phyloP scores from a whole-genome alignment of 2,797 vertebrate genomes.

The Spheniscus humboldti region DNA sequence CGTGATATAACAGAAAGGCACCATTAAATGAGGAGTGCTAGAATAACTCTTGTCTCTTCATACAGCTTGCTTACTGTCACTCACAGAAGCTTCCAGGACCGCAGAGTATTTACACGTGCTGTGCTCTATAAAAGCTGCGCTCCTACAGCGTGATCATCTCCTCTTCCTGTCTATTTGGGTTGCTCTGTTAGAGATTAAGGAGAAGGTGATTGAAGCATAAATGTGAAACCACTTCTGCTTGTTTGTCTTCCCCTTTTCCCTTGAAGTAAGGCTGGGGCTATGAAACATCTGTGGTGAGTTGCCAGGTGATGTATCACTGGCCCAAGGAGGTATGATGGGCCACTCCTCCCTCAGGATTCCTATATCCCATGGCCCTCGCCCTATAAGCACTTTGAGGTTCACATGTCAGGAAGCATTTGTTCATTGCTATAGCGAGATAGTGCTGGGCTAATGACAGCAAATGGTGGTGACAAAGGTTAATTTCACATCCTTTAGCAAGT shows the following conservation, averaged over 20 bases:
- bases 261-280: background rate
- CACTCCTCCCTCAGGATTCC: background rate
- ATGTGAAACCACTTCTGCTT: background rate
- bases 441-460: background rate
- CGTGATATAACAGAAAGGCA: background rate
- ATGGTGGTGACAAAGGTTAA: background rate
- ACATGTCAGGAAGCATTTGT: background rate
- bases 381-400: background rate
- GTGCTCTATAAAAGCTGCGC: background rate
- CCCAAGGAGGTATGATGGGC: background rate
- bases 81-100: background rate
- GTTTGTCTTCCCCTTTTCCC: background rate
- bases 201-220: background rate
- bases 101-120: background rate
- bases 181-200: background rate
- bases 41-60: background rate
- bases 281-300: background rate
- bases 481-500: background rate
- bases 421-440: background rate
- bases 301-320: background rate
- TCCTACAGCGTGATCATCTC: background rate
- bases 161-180: background rate
- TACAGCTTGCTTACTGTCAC: background rate
- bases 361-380: background rate
- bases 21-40: background rate